Evolutionary conservation across 1,140 invertebrate genomes (phyloP).

Genomic region (Tetraneura akinire): DNA sequence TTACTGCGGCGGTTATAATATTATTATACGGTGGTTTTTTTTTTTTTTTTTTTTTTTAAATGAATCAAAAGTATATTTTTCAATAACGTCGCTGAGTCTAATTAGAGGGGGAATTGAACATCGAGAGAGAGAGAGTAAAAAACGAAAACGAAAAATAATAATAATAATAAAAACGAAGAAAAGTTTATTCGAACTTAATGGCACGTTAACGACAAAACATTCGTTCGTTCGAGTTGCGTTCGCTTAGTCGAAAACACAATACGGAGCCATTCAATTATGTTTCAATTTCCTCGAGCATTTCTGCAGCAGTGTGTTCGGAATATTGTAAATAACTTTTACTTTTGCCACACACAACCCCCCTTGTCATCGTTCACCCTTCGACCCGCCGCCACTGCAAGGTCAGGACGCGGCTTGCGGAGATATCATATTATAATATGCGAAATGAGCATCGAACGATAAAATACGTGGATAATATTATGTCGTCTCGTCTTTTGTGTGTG

Average conservation of each 20-base stretch:
- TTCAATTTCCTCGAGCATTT: constrained; percentile 43
- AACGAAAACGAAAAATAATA: too few species aligned
- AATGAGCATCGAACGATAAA: constrained; percentile 51
- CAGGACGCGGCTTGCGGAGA: too few species aligned
- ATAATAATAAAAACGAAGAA: constrained; percentile 14
- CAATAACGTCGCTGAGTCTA: constrained; percentile 41
- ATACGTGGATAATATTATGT: constrained; percentile 40
- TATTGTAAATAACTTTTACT: constrained; percentile 50
- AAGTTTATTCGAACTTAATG: constrained; percentile 48
- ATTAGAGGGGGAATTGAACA: constrained; percentile 49
- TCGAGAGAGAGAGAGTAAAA: too few species aligned
- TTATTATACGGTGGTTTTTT: too few species aligned
- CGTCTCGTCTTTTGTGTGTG: constrained; percentile 21
- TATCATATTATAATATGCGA: too few species aligned
- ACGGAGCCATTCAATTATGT: constrained; percentile 50
- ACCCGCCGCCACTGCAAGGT: not conserved
- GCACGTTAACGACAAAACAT: constrained; percentile 51
- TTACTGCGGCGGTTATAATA: not conserved
- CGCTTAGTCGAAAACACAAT: constrained; percentile 51
- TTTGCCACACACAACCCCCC: not conserved
- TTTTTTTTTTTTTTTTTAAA: too few species aligned
- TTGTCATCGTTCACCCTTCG: not conserved
- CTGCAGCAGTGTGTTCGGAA: constrained; percentile 24
- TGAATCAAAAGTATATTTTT: constrained; percentile 48
- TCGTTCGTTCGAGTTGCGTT: constrained; percentile 45